Conservation (phyloP, 2,888 invertebrate genomes). For the Saturnia pavonia region DNA sequence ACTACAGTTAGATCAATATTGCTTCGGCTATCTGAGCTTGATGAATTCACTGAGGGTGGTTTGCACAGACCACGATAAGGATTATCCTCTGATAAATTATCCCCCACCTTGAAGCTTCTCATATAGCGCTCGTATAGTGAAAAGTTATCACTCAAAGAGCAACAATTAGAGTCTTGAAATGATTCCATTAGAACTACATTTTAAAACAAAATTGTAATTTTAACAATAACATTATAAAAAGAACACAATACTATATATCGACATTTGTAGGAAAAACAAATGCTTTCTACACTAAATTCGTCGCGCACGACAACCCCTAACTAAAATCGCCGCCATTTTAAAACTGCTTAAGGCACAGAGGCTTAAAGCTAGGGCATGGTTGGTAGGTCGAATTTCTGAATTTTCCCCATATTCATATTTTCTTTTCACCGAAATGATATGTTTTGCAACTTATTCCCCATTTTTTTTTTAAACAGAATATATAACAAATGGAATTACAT, state of each 20-base stretch:
- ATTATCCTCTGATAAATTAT: conserved; percentile 52
- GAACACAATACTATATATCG: neutral
- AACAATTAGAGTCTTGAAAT: conserved; percentile 73
- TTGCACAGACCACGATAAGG: conserved; percentile 40
- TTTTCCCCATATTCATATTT: too few species aligned
- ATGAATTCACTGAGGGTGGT: conserved; percentile 44
- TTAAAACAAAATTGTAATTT: conserved; percentile 25
- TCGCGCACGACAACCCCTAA: neutral
- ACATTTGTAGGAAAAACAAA: neutral
- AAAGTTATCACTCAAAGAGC: conserved; percentile 74
- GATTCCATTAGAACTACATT: conserved; percentile 75
- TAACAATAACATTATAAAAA: neutral
- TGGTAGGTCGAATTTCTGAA: too few species aligned
- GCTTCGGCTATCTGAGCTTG: conserved; percentile 58
- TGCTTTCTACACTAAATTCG: neutral
- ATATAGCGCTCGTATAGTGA: conserved; percentile 74
- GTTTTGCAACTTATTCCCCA: too few species aligned
- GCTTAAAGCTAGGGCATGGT: too few species aligned
- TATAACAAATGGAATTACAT: too few species aligned
- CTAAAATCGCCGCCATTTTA: neutral
- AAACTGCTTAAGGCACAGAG: neutral
- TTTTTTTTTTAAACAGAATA: too few species aligned
- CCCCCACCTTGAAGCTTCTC: conserved; percentile 72
- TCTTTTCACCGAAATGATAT: too few species aligned
- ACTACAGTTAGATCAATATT: conserved; percentile 65